Base-by-base conservation (phyloP, 2,888 invertebrate genomes). In the Phortica okadai region DNA sequence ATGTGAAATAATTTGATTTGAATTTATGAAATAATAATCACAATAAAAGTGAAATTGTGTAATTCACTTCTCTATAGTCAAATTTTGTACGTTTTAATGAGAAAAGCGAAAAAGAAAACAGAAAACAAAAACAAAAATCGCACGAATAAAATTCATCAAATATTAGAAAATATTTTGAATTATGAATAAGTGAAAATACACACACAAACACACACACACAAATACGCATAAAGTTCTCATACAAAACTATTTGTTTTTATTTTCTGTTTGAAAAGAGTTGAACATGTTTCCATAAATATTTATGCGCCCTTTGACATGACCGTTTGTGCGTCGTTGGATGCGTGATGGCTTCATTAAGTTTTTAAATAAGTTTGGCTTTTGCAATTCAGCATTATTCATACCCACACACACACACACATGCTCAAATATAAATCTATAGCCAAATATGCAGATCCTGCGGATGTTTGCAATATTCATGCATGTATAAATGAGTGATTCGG, bases 401-500 rank as follows among this genome's bases (percentile, higher is more conserved):
- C 62, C 7, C 8, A 62, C 21, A 25, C 21, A 62, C 11, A 21
- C 59, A 10, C n/a, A 8, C 62, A 62, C 25, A 62, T 7, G 10
- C 56, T 56, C 10, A 56, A 10, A 0, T 56, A 10, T 56, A 56
- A 7, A n/a, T 16, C 56, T 10, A 10, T 56, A 56, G 5, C 14
- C 16, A 11, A 5, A 66, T 66, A 66, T 44, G 66, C 16, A 56
- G 14, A 56, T 56, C 56, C 56, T 10, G 14, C 56, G 56, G 56
- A 56, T 56, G 16, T 62, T 62, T 62, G 62, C 25, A 10, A 21
- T 45, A 64, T 33, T 64, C 54, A 72, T 72, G 70, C 54, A 72
- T 72, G 54, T 16, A 54, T 72, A 56, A 72, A 56, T 72, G 41
- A 72, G 33, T 72, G 45, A 69, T 69, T 44, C 50, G 69, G 69